Evolutionary conservation across 2,888 invertebrate genomes (phyloP).

Genomic region (Brachyptera putata): DNA sequence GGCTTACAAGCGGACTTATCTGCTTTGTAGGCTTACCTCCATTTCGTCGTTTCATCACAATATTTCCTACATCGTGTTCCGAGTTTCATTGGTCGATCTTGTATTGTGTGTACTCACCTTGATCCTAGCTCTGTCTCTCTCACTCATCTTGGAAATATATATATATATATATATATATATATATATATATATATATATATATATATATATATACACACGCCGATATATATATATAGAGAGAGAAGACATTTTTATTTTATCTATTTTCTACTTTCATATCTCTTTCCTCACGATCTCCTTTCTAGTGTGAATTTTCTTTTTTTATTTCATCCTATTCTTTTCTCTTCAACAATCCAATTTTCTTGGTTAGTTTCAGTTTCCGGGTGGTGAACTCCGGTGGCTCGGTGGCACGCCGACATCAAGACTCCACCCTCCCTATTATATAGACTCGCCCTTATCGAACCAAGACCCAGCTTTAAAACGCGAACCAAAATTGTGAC

Average conservation of each 20-base stretch:
- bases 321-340: neutral
- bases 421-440: neutral
- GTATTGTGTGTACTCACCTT: too few relatives aligned
- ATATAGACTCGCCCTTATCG: conserved; percentile 11
- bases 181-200: conserved; percentile 11
- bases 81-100: too few relatives aligned
- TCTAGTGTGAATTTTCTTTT: neutral
- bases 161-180: conserved; percentile 14
- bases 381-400: neutral
- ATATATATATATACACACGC: conserved; percentile 13
- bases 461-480: neutral
- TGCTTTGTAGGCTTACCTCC: too few relatives aligned
- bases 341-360: conserved; percentile 3
- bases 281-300: too few relatives aligned
- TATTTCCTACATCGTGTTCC: too few relatives aligned
- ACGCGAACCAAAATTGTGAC: neutral
- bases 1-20: too few relatives aligned
- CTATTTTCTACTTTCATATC: too few relatives aligned
- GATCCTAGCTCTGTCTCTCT: too few relatives aligned
- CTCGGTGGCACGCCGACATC: neutral
- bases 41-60: too few relatives aligned
- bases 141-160: too few relatives aligned
- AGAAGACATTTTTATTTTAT: too few relatives aligned
- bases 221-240: too few relatives aligned
- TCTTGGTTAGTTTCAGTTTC: neutral